Conservation (phyloP, 2,113 vertebrate genomes). For the Melanostigma gelatinosum region DNA sequence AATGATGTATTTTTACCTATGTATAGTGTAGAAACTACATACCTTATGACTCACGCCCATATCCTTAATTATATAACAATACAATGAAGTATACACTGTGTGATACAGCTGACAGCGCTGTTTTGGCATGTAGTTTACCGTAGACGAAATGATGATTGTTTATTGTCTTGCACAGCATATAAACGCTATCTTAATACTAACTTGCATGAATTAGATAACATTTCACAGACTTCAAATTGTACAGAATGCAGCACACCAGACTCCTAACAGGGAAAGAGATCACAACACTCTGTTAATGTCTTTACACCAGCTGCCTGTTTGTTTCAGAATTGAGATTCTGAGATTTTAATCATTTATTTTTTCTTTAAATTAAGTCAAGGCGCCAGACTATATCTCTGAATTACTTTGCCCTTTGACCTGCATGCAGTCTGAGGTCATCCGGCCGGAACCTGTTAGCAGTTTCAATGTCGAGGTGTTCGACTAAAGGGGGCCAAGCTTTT, state of each 20-base stretch:
- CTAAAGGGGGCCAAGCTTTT: not conserved
- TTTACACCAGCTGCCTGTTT: not conserved
- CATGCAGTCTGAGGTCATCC: not conserved
- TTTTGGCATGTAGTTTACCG: no score
- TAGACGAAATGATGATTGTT: no score
- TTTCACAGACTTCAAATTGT: no score
- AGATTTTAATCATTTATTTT: not conserved
- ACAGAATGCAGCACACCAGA: no score
- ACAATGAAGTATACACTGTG: not conserved
- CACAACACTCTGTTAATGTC: not conserved
- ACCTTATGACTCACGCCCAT: not conserved
- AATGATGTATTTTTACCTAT: not conserved
- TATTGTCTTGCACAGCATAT: not conserved
- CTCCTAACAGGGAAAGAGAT: not conserved
- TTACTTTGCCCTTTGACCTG: not conserved
- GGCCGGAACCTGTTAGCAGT: not conserved
- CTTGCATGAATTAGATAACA: no score
- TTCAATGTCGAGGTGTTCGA: not conserved
- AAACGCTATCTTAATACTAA: not conserved
- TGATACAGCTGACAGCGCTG: not conserved
- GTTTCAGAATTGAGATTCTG: conserved; percentile 4
- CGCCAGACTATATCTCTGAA: not conserved
- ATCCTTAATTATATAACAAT: not conserved
- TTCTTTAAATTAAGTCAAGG: not conserved
- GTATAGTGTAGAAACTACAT: not conserved